phyloP scores from a whole-genome alignment of 2,113 vertebrate species.

The Oryzias curvinotus region DNA sequence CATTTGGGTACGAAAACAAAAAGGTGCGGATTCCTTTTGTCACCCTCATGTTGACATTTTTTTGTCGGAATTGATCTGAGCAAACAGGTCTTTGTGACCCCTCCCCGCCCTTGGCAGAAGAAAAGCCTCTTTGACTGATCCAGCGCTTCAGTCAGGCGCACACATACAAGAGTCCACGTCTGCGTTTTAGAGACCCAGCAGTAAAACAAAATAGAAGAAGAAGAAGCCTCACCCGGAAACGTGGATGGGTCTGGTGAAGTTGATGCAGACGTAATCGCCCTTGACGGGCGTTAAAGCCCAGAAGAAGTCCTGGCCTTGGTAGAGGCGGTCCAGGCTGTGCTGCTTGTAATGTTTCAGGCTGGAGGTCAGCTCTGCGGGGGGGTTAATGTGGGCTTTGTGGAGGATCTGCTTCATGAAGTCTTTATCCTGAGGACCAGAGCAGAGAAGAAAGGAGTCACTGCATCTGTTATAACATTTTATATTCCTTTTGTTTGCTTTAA shows the following conservation, averaged over 20 bases:
- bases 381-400: constrained; percentile 83
- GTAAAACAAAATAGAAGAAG: neutral
- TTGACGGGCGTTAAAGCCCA: constrained; percentile 86
- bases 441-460: neutral
- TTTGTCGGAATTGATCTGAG: no score
- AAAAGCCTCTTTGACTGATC: no score
- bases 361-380: constrained; percentile 83
- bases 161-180: neutral
- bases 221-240: constrained; percentile 25
- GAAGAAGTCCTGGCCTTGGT: constrained; percentile 87
- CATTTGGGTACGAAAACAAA: no score
- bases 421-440: constrained; percentile 80
- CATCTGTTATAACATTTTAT: neutral
- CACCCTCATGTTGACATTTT: no score
- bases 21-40: no score
- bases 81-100: no score
- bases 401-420: constrained; percentile 50
- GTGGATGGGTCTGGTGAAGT: constrained; percentile 37
- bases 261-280: constrained; percentile 83
- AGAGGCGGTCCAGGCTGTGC: constrained; percentile 88
- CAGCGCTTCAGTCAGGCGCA: neutral
- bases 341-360: constrained; percentile 89
- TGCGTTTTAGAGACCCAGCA: neutral
- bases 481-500: no score
- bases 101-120: no score